phyloP scores from a whole-genome alignment of 2,888 invertebrate species.

The Dorcus parallelipipedus region DNA sequence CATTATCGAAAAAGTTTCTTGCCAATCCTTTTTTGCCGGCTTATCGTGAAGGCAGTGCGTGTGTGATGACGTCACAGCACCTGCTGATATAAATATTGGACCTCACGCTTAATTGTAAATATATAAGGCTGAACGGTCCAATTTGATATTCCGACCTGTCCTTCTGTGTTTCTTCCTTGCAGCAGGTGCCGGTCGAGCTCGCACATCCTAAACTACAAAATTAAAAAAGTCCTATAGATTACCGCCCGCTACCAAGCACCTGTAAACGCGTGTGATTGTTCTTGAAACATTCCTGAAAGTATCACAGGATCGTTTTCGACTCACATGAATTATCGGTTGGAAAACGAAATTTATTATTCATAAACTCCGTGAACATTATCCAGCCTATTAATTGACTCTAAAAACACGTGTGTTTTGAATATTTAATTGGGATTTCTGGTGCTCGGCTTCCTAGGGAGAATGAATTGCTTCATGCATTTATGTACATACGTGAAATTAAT shows the following conservation, averaged over 20 bases:
- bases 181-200: slow-evolving; percentile 28
- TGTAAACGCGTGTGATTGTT: not conserved
- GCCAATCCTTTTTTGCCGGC: not conserved
- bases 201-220: slow-evolving; percentile 14
- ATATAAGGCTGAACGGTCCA: slow-evolving; percentile 36
- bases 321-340: not conserved
- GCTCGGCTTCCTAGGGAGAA: no score
- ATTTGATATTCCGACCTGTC: slow-evolving; percentile 37
- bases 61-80: slow-evolving; percentile 24
- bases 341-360: not conserved
- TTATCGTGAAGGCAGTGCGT: slow-evolving; percentile 1
- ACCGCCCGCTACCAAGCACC: not conserved
- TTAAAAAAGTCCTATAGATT: slow-evolving; percentile 7
- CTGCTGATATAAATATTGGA: slow-evolving; percentile 34
- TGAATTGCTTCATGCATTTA: no score
- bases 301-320: not conserved
- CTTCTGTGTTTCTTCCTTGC: slow-evolving; percentile 31
- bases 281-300: not conserved
- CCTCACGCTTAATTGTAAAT: slow-evolving; percentile 38
- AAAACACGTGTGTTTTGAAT: no score
- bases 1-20: not conserved
- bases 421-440: no score
- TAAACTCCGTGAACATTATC: no score
- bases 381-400: no score
- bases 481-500: no score